A percentile compares a stretch with the other conserved stretches of the same genome.
Evolutionary conservation across 2,888 invertebrate genomes (phyloP).

Genomic region (Pammene fasciana): DNA sequence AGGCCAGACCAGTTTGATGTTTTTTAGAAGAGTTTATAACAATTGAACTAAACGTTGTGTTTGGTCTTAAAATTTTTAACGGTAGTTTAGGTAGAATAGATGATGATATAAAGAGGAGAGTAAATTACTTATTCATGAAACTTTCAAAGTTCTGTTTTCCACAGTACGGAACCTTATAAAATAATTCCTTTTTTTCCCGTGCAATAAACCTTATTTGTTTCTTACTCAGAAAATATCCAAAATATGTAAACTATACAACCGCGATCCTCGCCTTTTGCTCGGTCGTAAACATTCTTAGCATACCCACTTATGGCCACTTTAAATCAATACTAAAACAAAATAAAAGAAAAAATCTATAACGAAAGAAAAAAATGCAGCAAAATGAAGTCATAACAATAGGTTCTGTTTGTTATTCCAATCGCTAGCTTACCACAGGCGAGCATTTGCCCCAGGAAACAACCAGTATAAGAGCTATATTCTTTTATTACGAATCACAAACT

Average conservation of each 20-base stretch:
- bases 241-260: conserved; percentile 20
- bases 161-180: background rate
- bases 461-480: background rate
- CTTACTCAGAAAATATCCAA: conserved; percentile 18
- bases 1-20: no score
- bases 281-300: conserved; percentile 78
- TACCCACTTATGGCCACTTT: conserved; percentile 71
- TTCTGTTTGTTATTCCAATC: conserved; percentile 1
- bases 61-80: no score
- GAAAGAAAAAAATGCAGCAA: conserved; percentile 64
- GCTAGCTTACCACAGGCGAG: background rate
- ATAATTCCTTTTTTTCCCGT: background rate
- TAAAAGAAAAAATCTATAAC: background rate
- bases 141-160: background rate
- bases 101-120: no score
- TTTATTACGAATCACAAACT: background rate
- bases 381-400: conserved; percentile 81
- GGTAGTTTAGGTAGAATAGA: no score
- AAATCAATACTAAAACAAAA: conserved; percentile 77
- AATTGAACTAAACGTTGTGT: no score
- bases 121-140: no score
- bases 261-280: conserved; percentile 43
- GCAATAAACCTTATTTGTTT: conserved; percentile 19
- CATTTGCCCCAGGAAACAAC: background rate
- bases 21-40: no score